phyloP scores from a whole-genome alignment of 1,140 invertebrate genomes.

The Zophobas atratus region DNA sequence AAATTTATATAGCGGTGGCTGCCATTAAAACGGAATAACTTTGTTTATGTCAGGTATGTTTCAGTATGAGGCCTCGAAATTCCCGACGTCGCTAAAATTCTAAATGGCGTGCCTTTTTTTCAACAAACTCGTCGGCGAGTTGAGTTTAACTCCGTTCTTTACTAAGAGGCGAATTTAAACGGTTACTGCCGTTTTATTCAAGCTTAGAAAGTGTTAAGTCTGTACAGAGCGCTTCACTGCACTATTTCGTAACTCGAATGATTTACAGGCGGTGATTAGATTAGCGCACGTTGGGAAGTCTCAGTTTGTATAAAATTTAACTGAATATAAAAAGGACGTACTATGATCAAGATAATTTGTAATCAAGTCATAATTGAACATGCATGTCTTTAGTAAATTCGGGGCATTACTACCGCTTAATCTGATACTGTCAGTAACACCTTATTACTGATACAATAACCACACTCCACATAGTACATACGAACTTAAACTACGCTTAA shows the following conservation, averaged over 20 bases:
- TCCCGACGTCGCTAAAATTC: slow-evolving; percentile 18
- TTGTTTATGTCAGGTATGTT: slow-evolving; percentile 31
- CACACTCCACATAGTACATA: no score
- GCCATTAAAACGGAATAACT: slow-evolving; percentile 17
- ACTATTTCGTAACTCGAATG: slow-evolving; percentile 19
- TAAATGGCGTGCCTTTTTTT: neutral
- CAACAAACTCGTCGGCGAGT: neutral
- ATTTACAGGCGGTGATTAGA: neutral
- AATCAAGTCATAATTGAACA: no score
- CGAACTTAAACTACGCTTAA: no score
- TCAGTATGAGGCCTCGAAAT: neutral
- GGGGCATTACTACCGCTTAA: no score
- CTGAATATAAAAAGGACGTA: no score
- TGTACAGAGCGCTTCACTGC: slow-evolving; percentile 4
- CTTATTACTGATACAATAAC: no score
- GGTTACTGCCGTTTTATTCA: slow-evolving; percentile 36
- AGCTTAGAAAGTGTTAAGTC: slow-evolving; percentile 26
- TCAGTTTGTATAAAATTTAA: no score
- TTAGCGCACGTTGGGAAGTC: no score
- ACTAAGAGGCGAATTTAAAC: slow-evolving; percentile 15
- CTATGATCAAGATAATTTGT: no score
- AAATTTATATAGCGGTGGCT: slow-evolving; percentile 6
- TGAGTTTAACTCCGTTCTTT: neutral
- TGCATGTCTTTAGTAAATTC: no score
- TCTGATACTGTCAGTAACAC: no score